Conservation (phyloP, 2,888 invertebrate genomes). For the Acanthosepion pharaonis region DNA sequence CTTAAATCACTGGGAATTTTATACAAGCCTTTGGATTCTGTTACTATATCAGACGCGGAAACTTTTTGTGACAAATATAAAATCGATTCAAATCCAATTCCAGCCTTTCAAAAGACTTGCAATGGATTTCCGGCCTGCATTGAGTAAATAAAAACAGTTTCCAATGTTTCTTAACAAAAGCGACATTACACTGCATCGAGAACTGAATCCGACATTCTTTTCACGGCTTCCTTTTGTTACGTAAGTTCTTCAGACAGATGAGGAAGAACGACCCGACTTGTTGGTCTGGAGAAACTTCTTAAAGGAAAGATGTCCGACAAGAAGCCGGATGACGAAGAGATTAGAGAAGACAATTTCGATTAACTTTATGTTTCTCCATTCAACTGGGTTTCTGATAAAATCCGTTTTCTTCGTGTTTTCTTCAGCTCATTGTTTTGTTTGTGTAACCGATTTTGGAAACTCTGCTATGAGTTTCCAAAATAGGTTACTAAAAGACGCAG, state of each 20-base stretch:
- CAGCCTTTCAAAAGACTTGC: not conserved
- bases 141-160: not conserved
- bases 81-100: not conserved
- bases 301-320: not conserved
- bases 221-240: not conserved
- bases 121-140: not conserved
- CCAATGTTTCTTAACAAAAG: not conserved
- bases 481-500: too few relatives aligned
- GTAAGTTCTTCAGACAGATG: not conserved
- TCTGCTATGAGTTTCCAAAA: too few relatives aligned
- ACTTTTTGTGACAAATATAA: not conserved
- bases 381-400: not conserved
- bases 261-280: not conserved
- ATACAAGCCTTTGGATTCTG: not conserved
- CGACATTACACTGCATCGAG: not conserved
- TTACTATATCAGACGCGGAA: not conserved
- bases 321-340: not conserved
- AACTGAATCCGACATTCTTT: not conserved
- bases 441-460: not conserved
- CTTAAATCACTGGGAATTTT: too few relatives aligned
- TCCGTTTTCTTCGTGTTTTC: not conserved
- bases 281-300: not conserved
- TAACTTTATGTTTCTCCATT: not conserved
- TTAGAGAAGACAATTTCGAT: not conserved
- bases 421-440: not conserved